Conservation (phyloP, 2,113 vertebrate genomes). For the Nannobrachium achirus region DNA sequence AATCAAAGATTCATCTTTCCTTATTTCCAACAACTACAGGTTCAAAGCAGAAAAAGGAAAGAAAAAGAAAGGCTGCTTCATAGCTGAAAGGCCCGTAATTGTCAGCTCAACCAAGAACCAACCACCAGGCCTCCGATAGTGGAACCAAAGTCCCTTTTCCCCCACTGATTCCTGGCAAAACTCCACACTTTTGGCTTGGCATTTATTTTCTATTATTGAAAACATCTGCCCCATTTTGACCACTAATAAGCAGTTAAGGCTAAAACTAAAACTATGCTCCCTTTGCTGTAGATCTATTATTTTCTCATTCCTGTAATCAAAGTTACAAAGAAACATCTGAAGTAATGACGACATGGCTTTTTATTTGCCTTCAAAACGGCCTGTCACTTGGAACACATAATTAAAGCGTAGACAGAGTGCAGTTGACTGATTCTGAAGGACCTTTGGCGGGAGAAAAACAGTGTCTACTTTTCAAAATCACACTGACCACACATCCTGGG, state of each 20-base stretch:
- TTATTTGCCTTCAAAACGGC: slow-evolving; percentile 54
- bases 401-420: slow-evolving; percentile 67
- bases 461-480: slow-evolving; percentile 60
- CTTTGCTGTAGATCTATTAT: slow-evolving; percentile 75
- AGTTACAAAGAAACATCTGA: slow-evolving; percentile 68
- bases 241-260: slow-evolving; percentile 80
- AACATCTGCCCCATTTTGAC: slow-evolving; percentile 77
- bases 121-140: slow-evolving; percentile 57
- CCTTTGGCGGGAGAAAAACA: slow-evolving; percentile 51
- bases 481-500: slow-evolving; percentile 67
- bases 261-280: slow-evolving; percentile 72
- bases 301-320: slow-evolving; percentile 77
- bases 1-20: not conserved
- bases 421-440: slow-evolving; percentile 59
- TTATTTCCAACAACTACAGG: slow-evolving; percentile 27
- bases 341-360: slow-evolving; percentile 62
- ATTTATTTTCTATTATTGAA: slow-evolving; percentile 77
- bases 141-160: slow-evolving; percentile 57
- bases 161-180: slow-evolving; percentile 70
- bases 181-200: slow-evolving; percentile 61
- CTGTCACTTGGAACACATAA: slow-evolving; percentile 65
- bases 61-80: not conserved
- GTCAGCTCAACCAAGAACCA: slow-evolving; percentile 43
- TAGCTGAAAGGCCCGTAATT: slow-evolving; percentile 35
- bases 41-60: slow-evolving; percentile 22